Percentiles rank a stretch among this genome's conserved stretches.
Evolutionary conservation across 2,888 invertebrate species (phyloP).

Genomic region (Megastigmus dorsalis): DNA sequence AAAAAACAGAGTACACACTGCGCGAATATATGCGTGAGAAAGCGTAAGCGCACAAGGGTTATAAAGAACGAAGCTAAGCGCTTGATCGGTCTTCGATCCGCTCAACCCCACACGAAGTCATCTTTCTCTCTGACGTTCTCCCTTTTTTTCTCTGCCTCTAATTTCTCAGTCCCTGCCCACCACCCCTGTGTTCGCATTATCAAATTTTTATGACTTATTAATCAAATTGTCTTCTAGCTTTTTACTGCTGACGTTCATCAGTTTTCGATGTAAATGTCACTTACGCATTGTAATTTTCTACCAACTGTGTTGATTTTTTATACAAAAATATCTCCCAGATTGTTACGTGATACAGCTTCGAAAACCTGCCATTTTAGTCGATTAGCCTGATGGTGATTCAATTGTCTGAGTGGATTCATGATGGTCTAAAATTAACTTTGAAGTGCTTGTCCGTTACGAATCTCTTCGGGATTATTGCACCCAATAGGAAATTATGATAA

Average conservation of each 20-base stretch:
- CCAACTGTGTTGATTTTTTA: background rate
- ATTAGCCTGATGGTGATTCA: too few relatives aligned
- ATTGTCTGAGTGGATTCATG: too few relatives aligned
- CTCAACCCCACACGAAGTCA: background rate
- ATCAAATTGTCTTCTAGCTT: background rate
- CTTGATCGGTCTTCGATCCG: constrained; percentile 18
- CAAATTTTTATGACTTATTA: background rate
- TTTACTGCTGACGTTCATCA: too few relatives aligned
- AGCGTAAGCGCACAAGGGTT: background rate
- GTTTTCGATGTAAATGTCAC: background rate
- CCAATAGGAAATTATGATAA: too few relatives aligned
- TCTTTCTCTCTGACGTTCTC: background rate
- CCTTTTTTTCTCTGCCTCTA: background rate
- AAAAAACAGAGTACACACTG: background rate
- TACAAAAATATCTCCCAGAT: too few relatives aligned
- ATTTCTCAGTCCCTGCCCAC: background rate
- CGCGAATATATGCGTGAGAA: constrained; percentile 17
- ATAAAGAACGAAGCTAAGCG: background rate
- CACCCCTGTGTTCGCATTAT: too few relatives aligned
- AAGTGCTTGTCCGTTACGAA: too few relatives aligned
- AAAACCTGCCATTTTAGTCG: too few relatives aligned
- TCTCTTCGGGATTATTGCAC: too few relatives aligned
- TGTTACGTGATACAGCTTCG: too few relatives aligned
- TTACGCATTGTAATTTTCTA: background rate
- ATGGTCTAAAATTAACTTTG: too few relatives aligned